These are phyloP conservation scores for Parthenolecanium corni DNA, from an alignment of 2,888 invertebrate species.

Conservation along the genomic window DNA sequence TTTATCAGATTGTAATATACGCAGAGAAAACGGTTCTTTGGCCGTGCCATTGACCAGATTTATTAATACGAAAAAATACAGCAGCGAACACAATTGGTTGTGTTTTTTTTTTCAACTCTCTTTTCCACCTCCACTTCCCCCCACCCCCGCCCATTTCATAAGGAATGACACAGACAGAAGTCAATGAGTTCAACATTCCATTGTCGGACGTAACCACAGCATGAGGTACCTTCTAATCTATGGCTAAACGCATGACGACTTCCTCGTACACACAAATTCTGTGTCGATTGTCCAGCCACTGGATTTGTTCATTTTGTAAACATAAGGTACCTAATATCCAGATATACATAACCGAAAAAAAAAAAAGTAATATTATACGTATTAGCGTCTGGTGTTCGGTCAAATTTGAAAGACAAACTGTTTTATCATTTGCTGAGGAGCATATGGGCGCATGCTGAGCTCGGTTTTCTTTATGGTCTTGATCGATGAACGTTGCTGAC, in stretches of 20 bases:
- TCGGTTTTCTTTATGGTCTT: too few species aligned
- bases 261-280: neutral
- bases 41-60: neutral
- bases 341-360: too few species aligned
- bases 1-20: slow-evolving; percentile 7
- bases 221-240: slow-evolving; percentile 4
- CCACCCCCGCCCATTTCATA: neutral
- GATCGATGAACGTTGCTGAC: too few species aligned
- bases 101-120: neutral
- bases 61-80: slow-evolving; percentile 3
- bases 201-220: slow-evolving; percentile 11
- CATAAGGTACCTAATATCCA: too few species aligned
- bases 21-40: too few species aligned
- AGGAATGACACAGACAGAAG: neutral
- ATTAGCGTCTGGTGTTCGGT: too few species aligned
- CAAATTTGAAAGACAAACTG: too few species aligned
- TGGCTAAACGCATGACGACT: neutral
- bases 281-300: neutral
- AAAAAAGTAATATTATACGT: too few species aligned
- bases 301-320: too few species aligned
- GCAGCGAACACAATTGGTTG: slow-evolving; percentile 12
- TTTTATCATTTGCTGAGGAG: too few species aligned
- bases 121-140: neutral
- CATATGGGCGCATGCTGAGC: too few species aligned
- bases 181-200: slow-evolving; percentile 16